Evolutionary conservation across 2,113 vertebrate species (phyloP).

Genomic region (Xyrauchen texanus): DNA sequence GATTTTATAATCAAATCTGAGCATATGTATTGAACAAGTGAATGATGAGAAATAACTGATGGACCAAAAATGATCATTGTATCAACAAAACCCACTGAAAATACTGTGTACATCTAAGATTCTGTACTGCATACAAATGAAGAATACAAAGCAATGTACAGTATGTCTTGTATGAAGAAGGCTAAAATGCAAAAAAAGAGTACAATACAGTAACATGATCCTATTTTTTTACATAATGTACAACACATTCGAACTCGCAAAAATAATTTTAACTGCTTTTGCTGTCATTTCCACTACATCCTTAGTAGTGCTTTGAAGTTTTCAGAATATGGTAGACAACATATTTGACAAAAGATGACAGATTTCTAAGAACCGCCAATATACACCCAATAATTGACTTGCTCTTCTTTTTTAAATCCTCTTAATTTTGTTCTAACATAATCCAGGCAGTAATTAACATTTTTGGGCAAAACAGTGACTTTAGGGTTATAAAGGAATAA

Average conservation of each 20-base stretch:
- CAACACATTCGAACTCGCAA: conserved; percentile 65
- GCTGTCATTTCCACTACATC: conserved; percentile 65
- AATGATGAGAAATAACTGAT: background rate
- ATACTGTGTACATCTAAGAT: conserved; percentile 1
- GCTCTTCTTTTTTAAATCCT: background rate
- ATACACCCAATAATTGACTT: background rate
- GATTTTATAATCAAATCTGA: too few species aligned
- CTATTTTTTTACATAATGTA: conserved; percentile 80
- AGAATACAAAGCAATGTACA: background rate
- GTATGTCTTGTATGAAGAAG: conserved; percentile 41
- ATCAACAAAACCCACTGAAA: background rate
- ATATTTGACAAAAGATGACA: conserved; percentile 36
- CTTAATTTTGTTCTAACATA: background rate
- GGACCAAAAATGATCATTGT: conserved; percentile 7
- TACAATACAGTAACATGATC: conserved; percentile 59
- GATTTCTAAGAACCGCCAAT: background rate
- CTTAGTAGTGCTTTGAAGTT: conserved; percentile 65
- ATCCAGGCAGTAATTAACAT: background rate
- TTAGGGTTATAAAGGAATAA: background rate
- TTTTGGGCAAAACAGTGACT: background rate
- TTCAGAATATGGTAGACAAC: conserved; percentile 54
- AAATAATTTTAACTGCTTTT: conserved; percentile 65
- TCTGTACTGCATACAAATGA: conserved; percentile 10
- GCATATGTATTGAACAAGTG: background rate
- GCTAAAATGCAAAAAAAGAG: conserved; percentile 44